These are phyloP conservation scores for Cryptoblepharus egeriae DNA, from an alignment of 2,797 vertebrate species.

Conservation along the genomic window DNA sequence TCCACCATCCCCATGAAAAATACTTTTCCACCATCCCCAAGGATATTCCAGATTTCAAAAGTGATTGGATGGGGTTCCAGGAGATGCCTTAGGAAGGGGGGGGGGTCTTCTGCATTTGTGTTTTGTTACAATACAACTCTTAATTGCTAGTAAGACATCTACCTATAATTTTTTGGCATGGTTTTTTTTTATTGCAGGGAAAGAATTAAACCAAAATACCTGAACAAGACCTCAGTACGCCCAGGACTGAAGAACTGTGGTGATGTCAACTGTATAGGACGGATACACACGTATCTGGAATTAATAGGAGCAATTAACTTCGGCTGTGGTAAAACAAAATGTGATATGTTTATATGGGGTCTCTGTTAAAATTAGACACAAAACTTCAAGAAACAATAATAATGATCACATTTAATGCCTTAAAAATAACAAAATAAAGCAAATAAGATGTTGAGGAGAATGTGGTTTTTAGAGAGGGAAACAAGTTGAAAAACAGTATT, in stretches of 20 bases:
- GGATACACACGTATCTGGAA: conserved; percentile 97
- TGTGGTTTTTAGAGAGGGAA: neutral
- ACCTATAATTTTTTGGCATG: conserved; percentile 19
- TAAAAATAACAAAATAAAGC: neutral
- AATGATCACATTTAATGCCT: neutral
- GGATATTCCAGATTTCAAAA: no score
- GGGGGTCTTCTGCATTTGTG: no score
- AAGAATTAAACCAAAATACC: conserved; percentile 91
- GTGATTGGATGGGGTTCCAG: no score
- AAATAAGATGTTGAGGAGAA: neutral
- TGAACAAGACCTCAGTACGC: conserved; percentile 98
- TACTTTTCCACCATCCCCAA: no score
- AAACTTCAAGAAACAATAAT: fast-evolving
- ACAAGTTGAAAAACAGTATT: neutral
- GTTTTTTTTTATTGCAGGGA: conserved; percentile 80
- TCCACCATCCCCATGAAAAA: no score
- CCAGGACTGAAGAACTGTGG: conserved; percentile 98
- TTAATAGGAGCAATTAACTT: conserved; percentile 98
- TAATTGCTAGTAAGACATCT: neutral
- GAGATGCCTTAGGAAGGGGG: no score
- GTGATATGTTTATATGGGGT: neutral
- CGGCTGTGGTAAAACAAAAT: conserved; percentile 86
- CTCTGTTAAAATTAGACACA: neutral
- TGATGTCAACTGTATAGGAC: conserved; percentile 97
- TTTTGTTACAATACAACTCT: neutral